These are phyloP conservation scores for Hypsopygia costalis DNA, from an alignment of 2,888 invertebrate species.

Conservation along the genomic window DNA sequence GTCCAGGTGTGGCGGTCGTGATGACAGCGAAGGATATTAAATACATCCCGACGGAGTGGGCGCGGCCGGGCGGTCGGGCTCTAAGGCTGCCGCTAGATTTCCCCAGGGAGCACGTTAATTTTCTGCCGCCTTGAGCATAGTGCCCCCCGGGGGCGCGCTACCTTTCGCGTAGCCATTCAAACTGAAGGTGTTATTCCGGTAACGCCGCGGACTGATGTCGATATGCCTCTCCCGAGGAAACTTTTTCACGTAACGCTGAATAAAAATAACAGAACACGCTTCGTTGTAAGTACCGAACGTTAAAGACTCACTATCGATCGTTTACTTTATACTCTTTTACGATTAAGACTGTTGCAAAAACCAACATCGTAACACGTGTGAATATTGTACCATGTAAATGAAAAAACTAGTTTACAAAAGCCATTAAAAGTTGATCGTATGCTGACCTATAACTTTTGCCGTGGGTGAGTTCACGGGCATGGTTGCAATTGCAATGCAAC, in stretches of 20 bases:
- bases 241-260: constrained; percentile 53
- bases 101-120: constrained; percentile 86
- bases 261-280: constrained; percentile 49
- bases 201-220: constrained; percentile 68
- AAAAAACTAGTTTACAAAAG: constrained; percentile 9
- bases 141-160: constrained; percentile 82
- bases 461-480: constrained; percentile 17
- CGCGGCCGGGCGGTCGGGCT: constrained; percentile 54
- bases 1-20: constrained; percentile 25
- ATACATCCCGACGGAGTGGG: constrained; percentile 66
- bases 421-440: constrained; percentile 20
- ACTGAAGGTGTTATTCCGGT: constrained; percentile 77
- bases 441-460: constrained; percentile 15
- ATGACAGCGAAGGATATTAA: constrained; percentile 61
- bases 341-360: neutral
- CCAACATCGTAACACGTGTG: constrained; percentile 3
- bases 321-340: no score
- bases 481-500: constrained; percentile 1
- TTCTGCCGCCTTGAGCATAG: constrained; percentile 89
- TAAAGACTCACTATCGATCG: no score
- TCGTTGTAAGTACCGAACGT: neutral
- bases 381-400: constrained; percentile 4
- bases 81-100: constrained; percentile 82
- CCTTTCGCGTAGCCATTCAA: constrained; percentile 77
- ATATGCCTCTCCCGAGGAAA: constrained; percentile 63